phyloP scores from a whole-genome alignment of 1,140 invertebrate genomes.

The Ceratitis capitata region DNA sequence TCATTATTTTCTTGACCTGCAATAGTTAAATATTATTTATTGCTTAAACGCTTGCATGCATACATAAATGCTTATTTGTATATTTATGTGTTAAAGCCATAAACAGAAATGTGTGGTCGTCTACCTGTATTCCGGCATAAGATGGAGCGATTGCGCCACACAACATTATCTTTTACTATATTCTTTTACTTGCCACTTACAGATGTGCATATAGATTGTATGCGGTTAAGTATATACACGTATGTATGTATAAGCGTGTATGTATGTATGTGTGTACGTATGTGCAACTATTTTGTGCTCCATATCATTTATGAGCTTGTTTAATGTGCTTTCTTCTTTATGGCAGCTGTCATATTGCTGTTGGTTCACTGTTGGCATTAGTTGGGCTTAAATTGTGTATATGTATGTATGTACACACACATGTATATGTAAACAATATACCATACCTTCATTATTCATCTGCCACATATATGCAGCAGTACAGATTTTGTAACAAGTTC shows the following conservation, averaged over 20 bases:
- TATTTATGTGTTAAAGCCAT: neutral
- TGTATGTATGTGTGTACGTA: neutral
- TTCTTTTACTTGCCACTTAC: too few species aligned
- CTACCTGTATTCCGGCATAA: too few species aligned
- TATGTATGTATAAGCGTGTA: too few species aligned
- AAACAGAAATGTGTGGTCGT: neutral
- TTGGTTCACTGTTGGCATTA: slow-evolving; percentile 10
- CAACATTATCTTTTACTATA: too few species aligned
- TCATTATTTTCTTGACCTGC: slow-evolving; percentile 17
- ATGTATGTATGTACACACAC: neutral
- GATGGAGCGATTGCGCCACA: too few species aligned
- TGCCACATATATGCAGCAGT: neutral
- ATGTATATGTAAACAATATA: neutral
- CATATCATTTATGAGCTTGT: neutral
- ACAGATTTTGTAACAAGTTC: slow-evolving; percentile 20
- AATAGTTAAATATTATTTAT: slow-evolving; percentile 21
- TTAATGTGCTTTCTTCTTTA: slow-evolving; percentile 27
- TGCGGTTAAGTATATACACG: too few species aligned
- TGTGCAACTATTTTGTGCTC: neutral
- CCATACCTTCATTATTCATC: slow-evolving; percentile 16
- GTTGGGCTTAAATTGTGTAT: neutral
- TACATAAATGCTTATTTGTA: neutral
- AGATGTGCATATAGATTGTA: too few species aligned
- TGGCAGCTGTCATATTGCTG: slow-evolving; percentile 11
- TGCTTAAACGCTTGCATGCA: neutral